phyloP scores from a whole-genome alignment of 2,888 invertebrate species.

The Crepidodera aurea region DNA sequence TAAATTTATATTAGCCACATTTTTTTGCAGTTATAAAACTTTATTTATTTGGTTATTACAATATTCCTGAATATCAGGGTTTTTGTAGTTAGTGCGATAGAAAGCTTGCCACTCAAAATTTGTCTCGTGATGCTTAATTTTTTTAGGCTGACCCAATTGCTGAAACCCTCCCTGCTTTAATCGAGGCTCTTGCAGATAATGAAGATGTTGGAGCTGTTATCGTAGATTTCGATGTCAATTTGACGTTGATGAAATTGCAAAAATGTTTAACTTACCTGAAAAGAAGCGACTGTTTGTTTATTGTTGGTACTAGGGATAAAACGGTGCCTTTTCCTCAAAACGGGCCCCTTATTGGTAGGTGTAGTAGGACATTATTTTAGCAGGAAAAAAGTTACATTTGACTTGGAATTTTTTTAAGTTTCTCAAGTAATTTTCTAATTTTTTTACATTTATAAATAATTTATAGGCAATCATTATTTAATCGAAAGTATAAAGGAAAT shows the following conservation, averaged over 20 bases:
- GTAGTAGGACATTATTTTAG: too few species aligned
- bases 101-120: too few species aligned
- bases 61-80: too few species aligned
- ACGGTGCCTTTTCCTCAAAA: slow-evolving; percentile 58
- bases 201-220: slow-evolving; percentile 67
- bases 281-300: slow-evolving; percentile 64
- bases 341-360: slow-evolving; percentile 49
- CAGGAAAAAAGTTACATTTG: too few species aligned
- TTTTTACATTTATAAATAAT: too few species aligned
- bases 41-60: too few species aligned
- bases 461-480: slow-evolving; percentile 54
- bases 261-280: slow-evolving; percentile 63
- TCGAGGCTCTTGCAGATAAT: slow-evolving; percentile 55
- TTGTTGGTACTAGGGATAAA: slow-evolving; percentile 64
- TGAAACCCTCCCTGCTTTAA: slow-evolving; percentile 32
- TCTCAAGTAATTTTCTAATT: too few species aligned
- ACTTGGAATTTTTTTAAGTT: too few species aligned
- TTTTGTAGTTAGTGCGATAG: too few species aligned
- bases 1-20: not conserved
- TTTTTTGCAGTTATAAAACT: too few species aligned
- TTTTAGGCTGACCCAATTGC: slow-evolving; percentile 32
- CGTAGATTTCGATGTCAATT: slow-evolving; percentile 64
- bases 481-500: slow-evolving; percentile 28
- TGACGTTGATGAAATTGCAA: slow-evolving; percentile 64
- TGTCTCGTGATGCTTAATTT: too few species aligned